Evolutionary conservation across 2,888 invertebrate genomes (phyloP), one percentile per base, ranked within the genome.

Genomic region (Philereme transversata): DNA sequence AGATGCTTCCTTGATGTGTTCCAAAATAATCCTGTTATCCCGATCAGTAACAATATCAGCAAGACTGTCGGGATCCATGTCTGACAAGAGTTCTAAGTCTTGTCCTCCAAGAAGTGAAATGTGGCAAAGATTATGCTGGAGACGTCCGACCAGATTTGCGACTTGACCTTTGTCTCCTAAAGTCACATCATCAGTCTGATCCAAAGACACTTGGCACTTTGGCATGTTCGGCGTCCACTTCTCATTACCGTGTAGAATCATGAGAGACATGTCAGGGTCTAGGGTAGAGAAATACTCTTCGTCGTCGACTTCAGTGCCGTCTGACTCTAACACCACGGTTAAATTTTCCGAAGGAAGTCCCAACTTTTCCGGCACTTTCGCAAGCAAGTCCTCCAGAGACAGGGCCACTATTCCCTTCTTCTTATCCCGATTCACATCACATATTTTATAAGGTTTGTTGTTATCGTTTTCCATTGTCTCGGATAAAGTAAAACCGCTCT

Each of bases 231-330:
- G 94, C 61, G 93, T 88, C 97, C 97, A 97, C 79, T 95, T 96
- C 82, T 97, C 96, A 71, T 94, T 94, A 5, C 95, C 95, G 68
- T 94, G 94, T 54, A 97, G 93, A 52, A 97, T 94, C 96, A 97
- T 97, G 65, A 97, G 93, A 77, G 95, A 95, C 11, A 97, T 97
- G 78, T 98, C 97, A 68, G 95, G 95, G 75, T 98, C 97, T 67
- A 98, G 91, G 4, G 98, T 98, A 51, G 96, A 96, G 85, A 98
- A 98, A 87, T 98, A 98, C 82, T 98, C 98, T 83, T 98, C 98
- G 79, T 98, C 98, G 76, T 98, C 98, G 52, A 98, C 97, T 93
- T 98, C 98, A 0, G 98, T 98, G 40, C 98, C 98, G 90, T 98
- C 98, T 51, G 95, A 95, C 83, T 98, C 98, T 71, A 98, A 90